Base-by-base conservation (phyloP, 2,888 invertebrate species). In the Heterodera filipjevi region DNA sequence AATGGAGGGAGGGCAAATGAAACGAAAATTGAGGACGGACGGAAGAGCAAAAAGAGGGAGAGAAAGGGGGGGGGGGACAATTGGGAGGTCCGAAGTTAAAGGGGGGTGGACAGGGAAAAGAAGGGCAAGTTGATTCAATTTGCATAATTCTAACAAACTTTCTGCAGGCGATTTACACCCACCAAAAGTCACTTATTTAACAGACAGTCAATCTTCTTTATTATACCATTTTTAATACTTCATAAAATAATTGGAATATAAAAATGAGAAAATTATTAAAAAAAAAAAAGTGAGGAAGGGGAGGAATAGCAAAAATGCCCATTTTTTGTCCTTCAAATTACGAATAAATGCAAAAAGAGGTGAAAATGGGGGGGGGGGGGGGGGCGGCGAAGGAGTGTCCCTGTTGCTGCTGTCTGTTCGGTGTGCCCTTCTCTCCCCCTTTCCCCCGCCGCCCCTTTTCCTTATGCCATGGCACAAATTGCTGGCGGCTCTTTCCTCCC, bases 121-220 rank as follows among this genome's bases (percentile, higher is more conserved):
- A 16, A 49, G 44, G 8, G 12, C 16, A 49, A 49, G 19, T 59
- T 59, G 16, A 59, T 59, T 59, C 59, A 59, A 59, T 59, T 59
- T 59, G n/a, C 59, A 59, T 59, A 59, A 59, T 59, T 59, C 10
- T 22, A n/a, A n/a, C 59, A 59, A n/a, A 59, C n/a, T 59, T 59
- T 39, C n/a, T 10, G n/a, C n/a, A n/a, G n/a, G 59, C 59, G n/a
- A n/a, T 22, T 27, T 27, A 59, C 39, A n/a, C 59, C 59, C 6
- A n/a, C n/a, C n/a, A n/a, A 59, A n/a, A n/a, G n/a, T 22, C 49
- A 59, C n/a, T n/a, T 3, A n/a, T 59, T 59, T n/a, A 59, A n/a
- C n/a, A n/a, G 39, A 49, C 19, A 2, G 16, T 2, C 46, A 49
- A 12, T 49, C 16, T 16, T 49, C 2, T 49, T 49, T 49, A n/a